Conservation (phyloP, 1,140 invertebrate species). For the Sarcophaga bullata region DNA sequence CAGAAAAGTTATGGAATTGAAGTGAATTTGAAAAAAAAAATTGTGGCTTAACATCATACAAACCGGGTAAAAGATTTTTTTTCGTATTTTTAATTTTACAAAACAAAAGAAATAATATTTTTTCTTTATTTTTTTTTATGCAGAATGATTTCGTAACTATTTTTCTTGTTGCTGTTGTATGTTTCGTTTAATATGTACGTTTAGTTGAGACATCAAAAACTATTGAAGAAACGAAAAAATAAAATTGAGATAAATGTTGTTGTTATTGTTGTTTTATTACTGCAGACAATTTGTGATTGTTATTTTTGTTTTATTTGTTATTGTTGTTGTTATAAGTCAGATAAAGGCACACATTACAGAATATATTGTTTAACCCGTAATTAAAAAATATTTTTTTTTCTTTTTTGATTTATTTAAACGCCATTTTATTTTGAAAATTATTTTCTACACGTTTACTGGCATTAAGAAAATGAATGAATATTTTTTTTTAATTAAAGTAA, state of each 20-base stretch:
- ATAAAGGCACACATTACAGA: constrained; percentile 39
- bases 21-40: no score
- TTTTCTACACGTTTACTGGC: not conserved
- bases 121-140: no score
- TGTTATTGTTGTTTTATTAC: no score
- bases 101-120: no score
- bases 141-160: constrained; percentile 3
- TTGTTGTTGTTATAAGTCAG: constrained; percentile 5
- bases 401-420: constrained; percentile 16
- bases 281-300: no score
- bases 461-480: constrained; percentile 8
- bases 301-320: not conserved
- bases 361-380: not conserved
- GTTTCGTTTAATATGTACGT: no score
- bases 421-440: not conserved
- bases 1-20: no score
- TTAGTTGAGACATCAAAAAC: not conserved
- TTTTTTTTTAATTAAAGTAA: constrained; percentile 23
- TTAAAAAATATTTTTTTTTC: not conserved
- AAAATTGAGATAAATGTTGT: not conserved
- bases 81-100: no score
- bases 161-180: not conserved
- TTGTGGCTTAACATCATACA: no score
- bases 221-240: not conserved
- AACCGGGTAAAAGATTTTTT: no score